Evolutionary conservation across 2,888 invertebrate genomes (phyloP).

Genomic region (Apamea crenata): DNA sequence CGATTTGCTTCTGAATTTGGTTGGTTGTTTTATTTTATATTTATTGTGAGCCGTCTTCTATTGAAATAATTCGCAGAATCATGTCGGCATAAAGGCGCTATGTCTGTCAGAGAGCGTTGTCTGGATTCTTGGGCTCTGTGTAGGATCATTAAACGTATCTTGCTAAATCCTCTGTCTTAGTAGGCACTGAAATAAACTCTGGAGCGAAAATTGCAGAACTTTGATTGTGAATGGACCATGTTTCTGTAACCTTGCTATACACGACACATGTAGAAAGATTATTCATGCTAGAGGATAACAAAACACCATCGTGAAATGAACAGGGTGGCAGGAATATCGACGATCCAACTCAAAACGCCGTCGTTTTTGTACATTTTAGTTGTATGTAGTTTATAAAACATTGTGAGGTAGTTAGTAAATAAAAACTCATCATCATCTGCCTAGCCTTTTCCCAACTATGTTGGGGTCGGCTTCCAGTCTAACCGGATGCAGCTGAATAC

Average conservation of each 20-base stretch:
- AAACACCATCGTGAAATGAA: neutral
- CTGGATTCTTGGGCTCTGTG: conserved; percentile 38
- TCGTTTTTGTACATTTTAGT: too few species aligned
- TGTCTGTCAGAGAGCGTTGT: conserved; percentile 42
- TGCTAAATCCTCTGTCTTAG: neutral
- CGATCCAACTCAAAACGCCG: too few species aligned
- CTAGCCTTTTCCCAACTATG: too few species aligned
- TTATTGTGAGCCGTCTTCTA: conserved; percentile 66
- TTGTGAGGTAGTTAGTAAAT: too few species aligned
- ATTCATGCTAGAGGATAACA: neutral
- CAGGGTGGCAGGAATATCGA: too few species aligned
- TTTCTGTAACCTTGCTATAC: neutral
- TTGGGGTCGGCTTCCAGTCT: too few species aligned
- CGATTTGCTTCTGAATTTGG: conserved; percentile 59
- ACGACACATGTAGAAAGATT: neutral
- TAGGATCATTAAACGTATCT: conserved; percentile 38
- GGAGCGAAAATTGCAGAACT: neutral
- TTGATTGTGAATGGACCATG: neutral
- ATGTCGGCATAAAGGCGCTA: conserved; percentile 65
- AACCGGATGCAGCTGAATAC: too few species aligned
- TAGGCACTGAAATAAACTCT: conserved; percentile 2
- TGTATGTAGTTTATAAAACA: too few species aligned
- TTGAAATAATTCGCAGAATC: conserved; percentile 72
- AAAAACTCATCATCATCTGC: too few species aligned
- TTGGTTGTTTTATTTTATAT: conserved; percentile 64